Conservation (phyloP, 2,113 vertebrate species). For the Poecilia latipinna region DNA sequence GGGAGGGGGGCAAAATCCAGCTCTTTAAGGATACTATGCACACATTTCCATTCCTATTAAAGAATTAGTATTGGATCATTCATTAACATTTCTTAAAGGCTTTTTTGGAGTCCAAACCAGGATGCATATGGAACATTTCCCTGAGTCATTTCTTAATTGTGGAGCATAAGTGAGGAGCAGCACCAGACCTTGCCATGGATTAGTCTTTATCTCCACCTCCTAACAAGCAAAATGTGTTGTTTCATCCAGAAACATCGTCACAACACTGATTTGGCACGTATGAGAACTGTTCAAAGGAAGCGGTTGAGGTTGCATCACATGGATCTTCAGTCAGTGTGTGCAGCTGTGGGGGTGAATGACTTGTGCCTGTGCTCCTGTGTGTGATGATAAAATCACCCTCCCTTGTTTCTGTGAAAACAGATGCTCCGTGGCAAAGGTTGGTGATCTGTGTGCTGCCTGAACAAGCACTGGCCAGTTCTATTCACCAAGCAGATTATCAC, state of each 20-base stretch:
- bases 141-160: conserved; percentile 57
- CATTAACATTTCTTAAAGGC: not conserved
- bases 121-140: conserved; percentile 30
- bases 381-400: conserved; percentile 6
- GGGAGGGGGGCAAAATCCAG: conserved; percentile 46
- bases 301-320: conserved; percentile 36
- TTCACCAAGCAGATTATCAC: not conserved
- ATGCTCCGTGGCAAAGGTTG: conserved; percentile 24
- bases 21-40: conserved; percentile 40
- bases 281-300: conserved; percentile 32
- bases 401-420: not conserved
- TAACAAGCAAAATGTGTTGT: conserved; percentile 26
- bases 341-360: not conserved
- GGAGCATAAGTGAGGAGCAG: conserved; percentile 14
- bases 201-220: conserved; percentile 21
- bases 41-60: conserved; percentile 8
- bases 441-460: conserved; percentile 23
- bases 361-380: conserved; percentile 7
- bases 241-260: conserved; percentile 46
- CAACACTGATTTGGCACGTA: conserved; percentile 41
- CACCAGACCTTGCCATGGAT: conserved; percentile 22
- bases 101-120: not conserved
- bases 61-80: not conserved
- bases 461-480: conserved; percentile 7
- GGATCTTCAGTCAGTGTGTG: conserved; percentile 32